A percentile compares a stretch with the other conserved stretches of the same genome.
Conservation (phyloP, 2,113 vertebrate species). For the Platichthys flesus region DNA sequence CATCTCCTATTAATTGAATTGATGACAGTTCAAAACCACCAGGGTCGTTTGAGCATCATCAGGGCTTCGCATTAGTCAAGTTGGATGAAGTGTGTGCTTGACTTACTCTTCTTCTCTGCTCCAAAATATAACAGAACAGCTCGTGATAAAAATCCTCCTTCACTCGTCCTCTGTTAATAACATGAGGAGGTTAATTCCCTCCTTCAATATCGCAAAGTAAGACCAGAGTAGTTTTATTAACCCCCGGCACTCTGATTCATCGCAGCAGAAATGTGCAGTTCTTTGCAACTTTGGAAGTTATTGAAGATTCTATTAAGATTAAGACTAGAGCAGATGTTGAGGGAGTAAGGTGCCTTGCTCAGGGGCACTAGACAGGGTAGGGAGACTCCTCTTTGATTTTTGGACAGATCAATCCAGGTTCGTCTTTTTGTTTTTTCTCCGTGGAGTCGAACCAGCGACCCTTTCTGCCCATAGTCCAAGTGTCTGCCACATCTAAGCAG, state of each 20-base stretch:
- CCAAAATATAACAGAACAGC: not conserved
- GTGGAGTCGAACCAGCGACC: too few species aligned
- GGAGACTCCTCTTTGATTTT: too few species aligned
- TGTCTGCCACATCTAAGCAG: too few species aligned
- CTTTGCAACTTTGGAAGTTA: too few species aligned
- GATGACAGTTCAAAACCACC: slow-evolving; percentile 70
- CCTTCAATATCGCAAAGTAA: not conserved
- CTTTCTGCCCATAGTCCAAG: too few species aligned
- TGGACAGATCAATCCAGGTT: too few species aligned
- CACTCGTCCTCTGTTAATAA: not conserved
- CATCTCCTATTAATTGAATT: slow-evolving; percentile 79
- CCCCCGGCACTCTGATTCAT: too few species aligned
- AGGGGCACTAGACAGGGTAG: too few species aligned
- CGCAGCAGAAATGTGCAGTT: too few species aligned
- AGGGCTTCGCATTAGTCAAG: slow-evolving; percentile 46
- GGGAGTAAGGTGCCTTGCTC: too few species aligned
- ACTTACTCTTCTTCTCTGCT: slow-evolving; percentile 20
- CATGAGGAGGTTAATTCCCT: not conserved
- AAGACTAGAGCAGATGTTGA: too few species aligned
- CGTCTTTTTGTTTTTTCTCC: too few species aligned
- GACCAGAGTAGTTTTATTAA: not conserved
- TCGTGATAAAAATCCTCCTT: slow-evolving; percentile 9
- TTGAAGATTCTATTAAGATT: not conserved
- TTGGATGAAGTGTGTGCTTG: slow-evolving; percentile 24
- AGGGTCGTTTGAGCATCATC: slow-evolving; percentile 66